A percentile compares a stretch with the other conserved stretches of the same genome.
Conservation (phyloP, 1,140 invertebrate genomes). For the Berghia stephanieae region DNA sequence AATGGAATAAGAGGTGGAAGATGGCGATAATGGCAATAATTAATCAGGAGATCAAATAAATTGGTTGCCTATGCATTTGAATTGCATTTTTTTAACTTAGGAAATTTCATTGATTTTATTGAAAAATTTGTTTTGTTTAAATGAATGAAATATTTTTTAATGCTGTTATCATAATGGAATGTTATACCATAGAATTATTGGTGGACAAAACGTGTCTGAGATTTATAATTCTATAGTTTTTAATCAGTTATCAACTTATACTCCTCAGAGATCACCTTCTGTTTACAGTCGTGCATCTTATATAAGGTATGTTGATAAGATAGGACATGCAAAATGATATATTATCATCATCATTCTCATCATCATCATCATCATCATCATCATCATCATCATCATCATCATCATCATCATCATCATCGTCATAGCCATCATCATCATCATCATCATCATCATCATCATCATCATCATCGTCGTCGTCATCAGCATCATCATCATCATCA, state of each 20-base stretch:
- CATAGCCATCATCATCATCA: neutral
- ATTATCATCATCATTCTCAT: neutral
- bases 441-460: neutral
- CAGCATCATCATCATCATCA: neutral
- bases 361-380: neutral
- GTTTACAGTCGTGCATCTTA: conserved; percentile 45
- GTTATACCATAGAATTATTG: neutral
- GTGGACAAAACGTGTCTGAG: neutral
- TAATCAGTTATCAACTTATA: neutral
- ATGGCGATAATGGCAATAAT: too few relatives aligned
- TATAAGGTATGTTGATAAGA: conserved; percentile 43
- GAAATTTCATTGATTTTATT: too few relatives aligned
- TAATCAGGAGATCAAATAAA: too few relatives aligned
- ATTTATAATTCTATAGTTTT: neutral
- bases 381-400: neutral
- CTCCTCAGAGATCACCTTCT: conserved; percentile 46
- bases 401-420: neutral
- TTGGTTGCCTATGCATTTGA: too few relatives aligned
- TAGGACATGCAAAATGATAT: neutral
- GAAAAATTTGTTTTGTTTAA: too few relatives aligned
- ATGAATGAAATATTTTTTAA: too few relatives aligned
- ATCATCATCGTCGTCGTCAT: too few relatives aligned
- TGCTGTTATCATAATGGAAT: neutral
- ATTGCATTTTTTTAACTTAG: too few relatives aligned
- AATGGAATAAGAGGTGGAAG: too few relatives aligned